Evolutionary conservation across 1,140 invertebrate genomes (phyloP).

Genomic region (Hermetia illucens): DNA sequence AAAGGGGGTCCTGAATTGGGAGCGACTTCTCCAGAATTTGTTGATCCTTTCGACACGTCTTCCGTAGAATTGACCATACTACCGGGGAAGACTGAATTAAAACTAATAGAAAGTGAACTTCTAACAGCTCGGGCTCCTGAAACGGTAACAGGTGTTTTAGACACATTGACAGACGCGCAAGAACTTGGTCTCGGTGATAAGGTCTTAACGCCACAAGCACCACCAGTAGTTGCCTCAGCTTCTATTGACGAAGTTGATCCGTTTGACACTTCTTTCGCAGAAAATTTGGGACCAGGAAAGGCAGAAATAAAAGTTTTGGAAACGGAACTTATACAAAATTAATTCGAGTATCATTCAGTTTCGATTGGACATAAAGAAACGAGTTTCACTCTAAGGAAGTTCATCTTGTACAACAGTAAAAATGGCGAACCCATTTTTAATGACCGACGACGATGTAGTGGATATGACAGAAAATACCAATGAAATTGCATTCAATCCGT

Average conservation of each 20-base stretch:
- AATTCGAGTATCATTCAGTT: constrained; percentile 12
- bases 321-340: constrained; percentile 46
- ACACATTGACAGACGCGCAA: constrained; percentile 28
- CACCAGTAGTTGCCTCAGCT: constrained; percentile 9
- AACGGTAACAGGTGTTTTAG: constrained; percentile 20
- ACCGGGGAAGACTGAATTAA: constrained; percentile 62
- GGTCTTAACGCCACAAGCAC: constrained; percentile 25
- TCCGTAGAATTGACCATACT: constrained; percentile 56
- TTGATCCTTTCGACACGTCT: constrained; percentile 63
- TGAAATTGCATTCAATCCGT: constrained; percentile 44
- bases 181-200: constrained; percentile 27
- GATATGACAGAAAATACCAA: constrained; percentile 16
- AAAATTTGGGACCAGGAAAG: constrained; percentile 56
- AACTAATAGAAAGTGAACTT: constrained; percentile 39
- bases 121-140: constrained; percentile 19
- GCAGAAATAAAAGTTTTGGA: constrained; percentile 63
- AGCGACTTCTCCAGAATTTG: constrained; percentile 21
- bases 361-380: constrained; percentile 5
- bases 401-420: constrained; percentile 10
- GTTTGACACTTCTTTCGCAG: constrained; percentile 66
- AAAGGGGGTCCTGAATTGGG: constrained; percentile 17
- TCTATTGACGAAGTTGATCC: constrained; percentile 43
- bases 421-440: constrained; percentile 66
- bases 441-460: constrained; percentile 45
- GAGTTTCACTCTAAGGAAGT: constrained; percentile 4